Evolutionary conservation across 2,888 invertebrate genomes (phyloP).

Genomic region (Aporophyla lueneburgensis): DNA sequence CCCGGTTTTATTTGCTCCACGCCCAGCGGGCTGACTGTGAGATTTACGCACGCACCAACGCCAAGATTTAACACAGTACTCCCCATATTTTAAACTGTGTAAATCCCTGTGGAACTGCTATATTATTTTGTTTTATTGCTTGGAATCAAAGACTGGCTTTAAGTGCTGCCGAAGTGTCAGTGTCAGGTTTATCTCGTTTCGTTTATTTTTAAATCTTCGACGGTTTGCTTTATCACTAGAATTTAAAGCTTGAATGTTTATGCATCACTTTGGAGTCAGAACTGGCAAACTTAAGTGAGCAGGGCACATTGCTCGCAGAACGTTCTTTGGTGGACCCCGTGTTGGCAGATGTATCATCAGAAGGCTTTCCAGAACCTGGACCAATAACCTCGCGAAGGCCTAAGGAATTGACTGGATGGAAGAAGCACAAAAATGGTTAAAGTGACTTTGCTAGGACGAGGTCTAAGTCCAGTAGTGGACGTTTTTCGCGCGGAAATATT

Average conservation of each 20-base stretch:
- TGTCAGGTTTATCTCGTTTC: neutral
- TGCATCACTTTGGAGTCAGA: neutral
- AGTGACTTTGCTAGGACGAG: too few species aligned
- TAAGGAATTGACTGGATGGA: too few species aligned
- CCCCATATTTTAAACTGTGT: constrained; percentile 67
- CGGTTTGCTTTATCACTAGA: neutral
- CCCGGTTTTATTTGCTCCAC: constrained; percentile 72
- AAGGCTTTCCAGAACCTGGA: too few species aligned
- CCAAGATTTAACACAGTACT: constrained; percentile 65
- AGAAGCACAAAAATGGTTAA: too few species aligned
- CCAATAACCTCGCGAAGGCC: too few species aligned
- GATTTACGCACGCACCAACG: constrained; percentile 73
- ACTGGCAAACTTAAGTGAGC: too few species aligned
- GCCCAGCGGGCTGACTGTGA: constrained; percentile 73
- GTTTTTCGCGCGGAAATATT: too few species aligned
- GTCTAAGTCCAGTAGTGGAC: neutral
- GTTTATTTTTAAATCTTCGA: neutral
- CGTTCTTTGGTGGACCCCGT: too few species aligned
- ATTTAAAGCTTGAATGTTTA: neutral
- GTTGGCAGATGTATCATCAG: too few species aligned
- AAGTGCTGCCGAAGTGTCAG: constrained; percentile 2
- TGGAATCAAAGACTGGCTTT: constrained; percentile 33
- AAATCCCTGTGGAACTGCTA: constrained; percentile 60
- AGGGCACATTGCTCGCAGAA: too few species aligned
- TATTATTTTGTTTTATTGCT: constrained; percentile 61